Base-by-base conservation (phyloP, 2,797 vertebrate genomes). In the Halcyon badia region DNA sequence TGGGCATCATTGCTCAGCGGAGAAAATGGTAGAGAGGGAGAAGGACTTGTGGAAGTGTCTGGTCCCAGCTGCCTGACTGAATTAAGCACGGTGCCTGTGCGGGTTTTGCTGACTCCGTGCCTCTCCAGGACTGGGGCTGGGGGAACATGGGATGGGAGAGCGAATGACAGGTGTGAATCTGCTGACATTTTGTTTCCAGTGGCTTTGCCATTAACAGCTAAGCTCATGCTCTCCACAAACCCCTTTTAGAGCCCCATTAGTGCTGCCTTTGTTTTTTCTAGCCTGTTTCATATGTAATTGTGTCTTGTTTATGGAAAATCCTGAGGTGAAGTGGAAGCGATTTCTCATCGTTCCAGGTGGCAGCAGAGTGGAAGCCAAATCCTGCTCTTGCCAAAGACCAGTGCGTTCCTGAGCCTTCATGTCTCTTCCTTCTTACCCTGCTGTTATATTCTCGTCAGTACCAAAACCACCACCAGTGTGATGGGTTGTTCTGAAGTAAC, bases 321-420 rank as follows among this genome's bases (percentile, higher is more conserved):
- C 91, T 71, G 91, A 95, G 85, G 91, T 94, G 88, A 94, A 96
- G 94, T 90, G 92, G 93, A 96, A 96, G 93, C 86, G 89, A 95
- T 95, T 94, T 95, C 86, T 92, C 68, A 61, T 89, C 81, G 6
- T 89, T 92, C 93, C 96, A 96, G 86, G 93, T 95, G 97, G 92
- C 86, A 73, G 68, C 70, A 83, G 81, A 80, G 22, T 37, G 57
- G 71, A 90, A 96, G 88, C 92, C 93, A 97, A 96, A 95, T 89
- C 33, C 88, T 51, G 49, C 61, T 68, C 19, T 39, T 75, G 81
- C 49, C 91, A 89, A 87, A 80, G 84, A 68, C 21, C 58, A 83
- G n/a, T 2, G 1, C 0, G 1, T 71, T 94, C 75, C 52, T 54
- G 25, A 83, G 46, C 64, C 17, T 92, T 95, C 0, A 0, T 33